Evolutionary conservation across 2,113 vertebrate genomes (phyloP).

Genomic region (Speoplatyrhinus poulsoni): DNA sequence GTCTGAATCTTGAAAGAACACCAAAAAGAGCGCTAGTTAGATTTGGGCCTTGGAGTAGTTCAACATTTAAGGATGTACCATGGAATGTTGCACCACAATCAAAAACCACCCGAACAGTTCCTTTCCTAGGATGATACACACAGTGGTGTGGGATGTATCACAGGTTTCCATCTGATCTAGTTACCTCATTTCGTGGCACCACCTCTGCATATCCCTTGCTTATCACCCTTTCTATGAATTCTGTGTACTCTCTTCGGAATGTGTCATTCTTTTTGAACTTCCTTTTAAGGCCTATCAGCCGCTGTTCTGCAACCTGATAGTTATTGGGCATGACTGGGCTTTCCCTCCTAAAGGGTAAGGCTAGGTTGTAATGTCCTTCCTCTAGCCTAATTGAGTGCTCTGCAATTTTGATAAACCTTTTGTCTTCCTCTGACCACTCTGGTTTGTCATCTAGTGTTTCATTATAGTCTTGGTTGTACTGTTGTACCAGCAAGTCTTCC

Average conservation of each 20-base stretch:
- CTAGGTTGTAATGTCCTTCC: slow-evolving; percentile 12
- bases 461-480: slow-evolving; percentile 16
- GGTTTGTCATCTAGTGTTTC: background rate
- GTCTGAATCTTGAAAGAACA: slow-evolving; percentile 1
- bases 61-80: slow-evolving; percentile 1
- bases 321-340: slow-evolving; percentile 20
- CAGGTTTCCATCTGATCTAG: background rate
- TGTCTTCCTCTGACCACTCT: slow-evolving; percentile 22
- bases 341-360: slow-evolving; percentile 2
- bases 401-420: slow-evolving; percentile 1
- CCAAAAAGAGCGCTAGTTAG: slow-evolving; percentile 3
- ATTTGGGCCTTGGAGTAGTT: slow-evolving; percentile 21
- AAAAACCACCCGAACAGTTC: slow-evolving; percentile 9
- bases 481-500: background rate
- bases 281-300: background rate
- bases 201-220: background rate
- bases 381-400: background rate
- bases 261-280: background rate
- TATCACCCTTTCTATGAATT: background rate
- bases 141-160: slow-evolving; percentile 27
- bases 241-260: background rate
- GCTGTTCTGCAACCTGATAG: slow-evolving; percentile 8
- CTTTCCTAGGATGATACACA: slow-evolving; percentile 13
- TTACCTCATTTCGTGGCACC: background rate
- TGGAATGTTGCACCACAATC: slow-evolving; percentile 5